Percentiles rank a stretch among this genome's conserved stretches.
phyloP scores from a whole-genome alignment of 2,888 invertebrate genomes.

The Tipula unca region DNA sequence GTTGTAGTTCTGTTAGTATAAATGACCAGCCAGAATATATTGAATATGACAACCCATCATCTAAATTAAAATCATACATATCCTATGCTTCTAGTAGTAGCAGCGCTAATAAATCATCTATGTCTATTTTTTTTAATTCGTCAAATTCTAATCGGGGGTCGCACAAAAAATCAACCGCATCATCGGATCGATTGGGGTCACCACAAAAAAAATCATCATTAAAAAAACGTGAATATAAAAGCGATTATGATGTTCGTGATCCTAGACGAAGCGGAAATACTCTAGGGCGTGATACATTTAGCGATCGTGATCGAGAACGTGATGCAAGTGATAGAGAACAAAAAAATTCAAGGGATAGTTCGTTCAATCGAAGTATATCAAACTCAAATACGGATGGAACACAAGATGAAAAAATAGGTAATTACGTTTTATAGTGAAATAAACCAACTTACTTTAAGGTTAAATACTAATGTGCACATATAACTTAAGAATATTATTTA shows the following conservation, averaged over 20 bases:
- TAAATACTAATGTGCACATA: no score
- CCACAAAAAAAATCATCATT: constrained; percentile 36
- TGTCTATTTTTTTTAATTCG: constrained; percentile 53
- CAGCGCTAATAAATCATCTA: constrained; percentile 45
- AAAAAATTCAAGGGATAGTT: constrained; percentile 31
- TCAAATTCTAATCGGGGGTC: constrained; percentile 38
- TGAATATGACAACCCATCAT: constrained; percentile 39
- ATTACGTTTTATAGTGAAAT: constrained; percentile 26
- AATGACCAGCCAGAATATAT: constrained; percentile 47
- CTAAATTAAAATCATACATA: constrained; percentile 8
- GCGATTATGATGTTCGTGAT: constrained; percentile 48
- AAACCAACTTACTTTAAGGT: background rate
- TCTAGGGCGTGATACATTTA: constrained; percentile 23
- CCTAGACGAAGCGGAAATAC: constrained; percentile 26
- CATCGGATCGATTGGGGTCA: constrained; percentile 30
- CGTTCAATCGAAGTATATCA: constrained; percentile 71
- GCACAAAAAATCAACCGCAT: constrained; percentile 34
- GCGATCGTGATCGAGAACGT: constrained; percentile 27
- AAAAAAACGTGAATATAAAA: constrained; percentile 41
- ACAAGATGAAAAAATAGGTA: constrained; percentile 75
- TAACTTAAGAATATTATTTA: no score
- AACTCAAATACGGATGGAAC: constrained; percentile 76
- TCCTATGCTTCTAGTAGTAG: constrained; percentile 50
- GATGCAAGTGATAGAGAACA: constrained; percentile 26
- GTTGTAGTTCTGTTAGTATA: constrained; percentile 45